Evolutionary conservation across 1,140 invertebrate genomes (phyloP).

Genomic region (Hyles vespertilio): DNA sequence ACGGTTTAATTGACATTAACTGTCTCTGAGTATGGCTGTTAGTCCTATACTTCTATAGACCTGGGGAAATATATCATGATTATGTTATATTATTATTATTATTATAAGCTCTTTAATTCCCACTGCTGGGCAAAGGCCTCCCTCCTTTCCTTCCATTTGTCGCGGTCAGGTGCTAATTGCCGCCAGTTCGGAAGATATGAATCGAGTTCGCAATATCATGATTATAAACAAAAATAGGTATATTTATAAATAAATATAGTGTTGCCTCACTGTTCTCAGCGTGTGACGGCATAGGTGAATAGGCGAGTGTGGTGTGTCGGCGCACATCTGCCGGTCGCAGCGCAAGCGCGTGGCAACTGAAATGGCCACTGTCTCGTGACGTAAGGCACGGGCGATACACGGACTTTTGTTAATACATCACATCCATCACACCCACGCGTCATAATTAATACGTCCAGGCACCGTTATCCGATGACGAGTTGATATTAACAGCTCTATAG

Average conservation of each 20-base stretch:
- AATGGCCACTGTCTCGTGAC: slow-evolving; percentile 7
- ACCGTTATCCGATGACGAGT: slow-evolving; percentile 4
- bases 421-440: slow-evolving; percentile 12
- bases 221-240: too few species aligned
- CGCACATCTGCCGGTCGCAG: slow-evolving; percentile 23
- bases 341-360: slow-evolving; percentile 12
- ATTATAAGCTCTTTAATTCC: too few species aligned
- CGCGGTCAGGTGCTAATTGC: too few species aligned
- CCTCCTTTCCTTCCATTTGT: too few species aligned
- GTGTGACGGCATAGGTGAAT: slow-evolving; percentile 6
- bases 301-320: slow-evolving; percentile 16
- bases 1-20: too few species aligned
- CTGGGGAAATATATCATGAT: too few species aligned
- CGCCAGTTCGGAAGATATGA: too few species aligned
- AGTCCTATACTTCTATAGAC: too few species aligned
- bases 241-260: background rate
- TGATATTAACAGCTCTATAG: background rate
- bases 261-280: slow-evolving; percentile 1
- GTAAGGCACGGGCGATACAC: slow-evolving; percentile 21
- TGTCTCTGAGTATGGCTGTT: too few species aligned
- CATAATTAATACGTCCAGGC: slow-evolving; percentile 15
- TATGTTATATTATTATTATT: too few species aligned
- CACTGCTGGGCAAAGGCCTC: too few species aligned
- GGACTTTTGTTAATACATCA: slow-evolving; percentile 8
- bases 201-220: too few species aligned